Conservation (phyloP, 2,888 invertebrate genomes). For the Tiliacea citrago region DNA sequence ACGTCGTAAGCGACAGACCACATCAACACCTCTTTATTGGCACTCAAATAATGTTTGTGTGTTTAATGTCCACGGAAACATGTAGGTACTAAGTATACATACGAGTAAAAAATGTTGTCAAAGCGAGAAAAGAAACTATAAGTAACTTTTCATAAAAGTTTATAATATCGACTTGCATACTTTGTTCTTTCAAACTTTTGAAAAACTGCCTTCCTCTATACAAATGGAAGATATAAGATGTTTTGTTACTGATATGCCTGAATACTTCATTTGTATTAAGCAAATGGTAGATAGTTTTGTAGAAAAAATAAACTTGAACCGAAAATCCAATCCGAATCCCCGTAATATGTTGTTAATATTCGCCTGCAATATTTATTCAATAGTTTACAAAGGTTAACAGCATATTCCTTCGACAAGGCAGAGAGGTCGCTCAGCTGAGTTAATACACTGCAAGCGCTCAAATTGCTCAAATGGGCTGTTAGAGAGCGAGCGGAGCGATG, state of each 20-base stretch:
- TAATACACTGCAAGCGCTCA: slow-evolving; percentile 13
- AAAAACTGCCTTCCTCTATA: no score
- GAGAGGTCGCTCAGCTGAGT: slow-evolving; percentile 10
- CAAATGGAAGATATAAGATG: neutral
- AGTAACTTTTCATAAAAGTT: neutral
- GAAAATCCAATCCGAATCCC: neutral
- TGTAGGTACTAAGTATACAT: neutral
- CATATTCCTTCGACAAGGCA: neutral
- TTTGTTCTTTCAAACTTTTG: neutral
- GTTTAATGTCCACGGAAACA: slow-evolving; percentile 12
- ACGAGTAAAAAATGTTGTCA: no score
- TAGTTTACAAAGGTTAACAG: slow-evolving; percentile 12
- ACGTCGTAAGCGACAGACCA: slow-evolving; percentile 19
- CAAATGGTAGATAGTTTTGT: neutral
- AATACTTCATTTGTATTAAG: neutral
- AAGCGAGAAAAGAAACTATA: no score
- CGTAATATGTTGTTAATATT: slow-evolving; percentile 1
- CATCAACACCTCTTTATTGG: slow-evolving; percentile 44
- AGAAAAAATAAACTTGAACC: neutral
- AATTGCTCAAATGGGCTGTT: slow-evolving; percentile 36
- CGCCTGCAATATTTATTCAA: neutral
- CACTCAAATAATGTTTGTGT: slow-evolving; percentile 16
- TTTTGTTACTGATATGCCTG: no score
- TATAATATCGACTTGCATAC: neutral
- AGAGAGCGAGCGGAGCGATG: slow-evolving; percentile 19